Conservation (phyloP, 2,888 invertebrate genomes). For the Eupeodes luniger region DNA sequence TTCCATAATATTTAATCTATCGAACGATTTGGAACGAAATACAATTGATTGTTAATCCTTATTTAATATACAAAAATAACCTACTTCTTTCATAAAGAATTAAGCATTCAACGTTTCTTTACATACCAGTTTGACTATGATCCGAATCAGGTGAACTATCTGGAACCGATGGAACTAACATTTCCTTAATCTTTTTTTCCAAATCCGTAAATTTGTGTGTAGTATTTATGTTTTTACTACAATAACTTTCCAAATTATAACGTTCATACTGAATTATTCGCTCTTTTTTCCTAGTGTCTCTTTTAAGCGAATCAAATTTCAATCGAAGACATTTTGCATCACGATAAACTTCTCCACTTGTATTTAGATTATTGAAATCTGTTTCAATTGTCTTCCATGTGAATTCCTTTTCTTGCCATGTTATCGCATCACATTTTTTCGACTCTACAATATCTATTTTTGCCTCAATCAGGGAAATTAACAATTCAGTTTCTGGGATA, state of each 20-base stretch:
- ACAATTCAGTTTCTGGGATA: not conserved
- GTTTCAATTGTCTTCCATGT: not conserved
- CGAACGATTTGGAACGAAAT: too few species aligned
- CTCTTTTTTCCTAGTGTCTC: slow-evolving; percentile 11
- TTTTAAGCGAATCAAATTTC: slow-evolving; percentile 21
- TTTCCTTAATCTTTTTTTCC: not conserved
- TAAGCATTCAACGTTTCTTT: not conserved
- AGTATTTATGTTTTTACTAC: not conserved
- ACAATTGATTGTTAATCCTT: too few species aligned
- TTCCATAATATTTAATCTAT: too few species aligned
- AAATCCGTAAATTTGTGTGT: not conserved
- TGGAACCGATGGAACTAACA: not conserved
- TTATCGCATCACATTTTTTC: not conserved
- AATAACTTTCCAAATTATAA: not conserved
- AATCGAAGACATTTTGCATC: slow-evolving; percentile 3
- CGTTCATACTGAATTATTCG: not conserved
- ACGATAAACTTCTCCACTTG: not conserved
- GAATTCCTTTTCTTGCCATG: slow-evolving; percentile 19
- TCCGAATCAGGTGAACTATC: not conserved
- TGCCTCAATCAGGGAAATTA: not conserved
- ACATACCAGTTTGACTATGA: not conserved
- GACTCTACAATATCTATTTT: not conserved
- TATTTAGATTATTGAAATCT: not conserved
- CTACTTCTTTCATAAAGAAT: not conserved
- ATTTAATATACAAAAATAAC: too few species aligned